phyloP scores from a whole-genome alignment of 2,113 vertebrate species.

The Cepphus grylle region DNA sequence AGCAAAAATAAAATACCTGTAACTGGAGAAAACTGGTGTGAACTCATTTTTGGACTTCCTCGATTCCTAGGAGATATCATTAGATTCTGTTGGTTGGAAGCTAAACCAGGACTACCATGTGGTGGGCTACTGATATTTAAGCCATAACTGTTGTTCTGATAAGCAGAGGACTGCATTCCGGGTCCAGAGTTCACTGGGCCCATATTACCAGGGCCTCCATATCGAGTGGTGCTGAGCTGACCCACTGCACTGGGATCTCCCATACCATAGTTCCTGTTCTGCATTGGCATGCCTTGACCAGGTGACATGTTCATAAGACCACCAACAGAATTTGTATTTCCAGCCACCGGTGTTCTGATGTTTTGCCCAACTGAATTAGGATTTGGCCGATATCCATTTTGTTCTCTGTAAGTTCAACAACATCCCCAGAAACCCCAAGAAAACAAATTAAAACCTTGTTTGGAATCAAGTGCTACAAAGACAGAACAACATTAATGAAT shows the following conservation, averaged over 20 bases:
- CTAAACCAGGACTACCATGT: conserved; percentile 86
- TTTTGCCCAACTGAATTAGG: conserved; percentile 76
- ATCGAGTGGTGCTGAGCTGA: conserved; percentile 71
- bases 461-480: not conserved
- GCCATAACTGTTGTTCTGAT: conserved; percentile 83
- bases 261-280: conserved; percentile 74
- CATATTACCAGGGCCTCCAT: conserved; percentile 58
- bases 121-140: conserved; percentile 89
- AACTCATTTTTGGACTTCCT: conserved; percentile 90
- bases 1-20: conserved; percentile 78
- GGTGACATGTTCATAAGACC: conserved; percentile 80
- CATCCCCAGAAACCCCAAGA: not conserved
- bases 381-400: conserved; percentile 87
- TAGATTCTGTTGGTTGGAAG: conserved; percentile 82
- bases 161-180: conserved; percentile 78
- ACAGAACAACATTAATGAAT: not conserved
- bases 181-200: conserved; percentile 58
- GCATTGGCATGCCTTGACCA: conserved; percentile 74
- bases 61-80: conserved; percentile 91
- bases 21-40: conserved; percentile 90
- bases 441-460: not conserved
- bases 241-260: conserved; percentile 63
- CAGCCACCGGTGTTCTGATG: conserved; percentile 80
- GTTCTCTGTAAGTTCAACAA: conserved; percentile 80
- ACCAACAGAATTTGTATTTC: conserved; percentile 75